These are phyloP conservation scores for Plectropomus leopardus DNA, from an alignment of 2,113 vertebrate species.

Conservation along the genomic window DNA sequence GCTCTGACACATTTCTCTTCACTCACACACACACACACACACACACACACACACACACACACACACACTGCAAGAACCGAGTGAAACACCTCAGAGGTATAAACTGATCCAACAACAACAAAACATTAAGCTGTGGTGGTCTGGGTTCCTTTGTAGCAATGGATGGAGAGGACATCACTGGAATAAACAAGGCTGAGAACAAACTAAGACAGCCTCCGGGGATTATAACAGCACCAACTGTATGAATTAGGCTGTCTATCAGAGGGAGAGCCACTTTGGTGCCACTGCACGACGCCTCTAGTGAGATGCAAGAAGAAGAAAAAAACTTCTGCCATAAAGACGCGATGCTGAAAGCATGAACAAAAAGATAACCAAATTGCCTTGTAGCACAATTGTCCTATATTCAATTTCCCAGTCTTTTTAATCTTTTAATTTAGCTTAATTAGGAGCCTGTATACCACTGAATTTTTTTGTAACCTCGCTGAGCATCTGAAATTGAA, in stretches of 20 bases:
- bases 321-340: constrained; percentile 14
- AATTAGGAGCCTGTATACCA: constrained; percentile 47
- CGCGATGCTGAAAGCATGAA: constrained; percentile 35
- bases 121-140: constrained; percentile 55
- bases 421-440: constrained; percentile 54
- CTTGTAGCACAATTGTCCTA: constrained; percentile 44
- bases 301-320: constrained; percentile 15
- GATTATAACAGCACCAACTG: constrained; percentile 51
- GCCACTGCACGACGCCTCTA: constrained; percentile 29
- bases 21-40: too few relatives aligned
- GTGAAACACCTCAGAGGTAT: constrained; percentile 54
- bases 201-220: constrained; percentile 45
- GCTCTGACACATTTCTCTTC: constrained; percentile 37
- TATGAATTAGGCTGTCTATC: constrained; percentile 67
- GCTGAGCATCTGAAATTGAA: constrained; percentile 35
- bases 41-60: too few relatives aligned
- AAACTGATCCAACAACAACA: constrained; percentile 54
- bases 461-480: constrained; percentile 21
- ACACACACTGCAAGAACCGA: constrained; percentile 21
- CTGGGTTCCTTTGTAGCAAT: constrained; percentile 45
- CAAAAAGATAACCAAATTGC: constrained; percentile 58
- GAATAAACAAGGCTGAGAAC: constrained; percentile 65
- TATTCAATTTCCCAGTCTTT: constrained; percentile 39
- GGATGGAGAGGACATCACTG: constrained; percentile 56
- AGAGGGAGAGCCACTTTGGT: constrained; percentile 45